Base-by-base conservation (phyloP, 37 sponge, comb jelly and placozoan species). In the Diacarnus erythraeanus region DNA sequence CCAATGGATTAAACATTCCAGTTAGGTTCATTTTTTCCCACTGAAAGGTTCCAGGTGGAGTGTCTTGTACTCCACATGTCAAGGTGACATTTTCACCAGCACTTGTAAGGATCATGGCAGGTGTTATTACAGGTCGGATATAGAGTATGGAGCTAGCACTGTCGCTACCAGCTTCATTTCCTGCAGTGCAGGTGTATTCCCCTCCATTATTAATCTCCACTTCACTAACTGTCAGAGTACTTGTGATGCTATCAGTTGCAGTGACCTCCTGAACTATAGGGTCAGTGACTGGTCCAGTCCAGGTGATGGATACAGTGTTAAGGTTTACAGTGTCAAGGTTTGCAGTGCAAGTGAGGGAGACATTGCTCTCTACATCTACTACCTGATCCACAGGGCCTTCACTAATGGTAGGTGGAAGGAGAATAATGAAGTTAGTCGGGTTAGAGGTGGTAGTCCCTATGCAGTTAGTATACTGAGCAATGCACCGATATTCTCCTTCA, bases 161-260 rank as follows among this genome's bases (percentile, higher is more conserved):
- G 27, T 37, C 72, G 57, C 36, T 59, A 23, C 90, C 90, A 59
- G 90, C 85, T 69, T 59, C 76, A 84, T 89, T 89, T 56, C 33
- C 59, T 23, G 79, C 90, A 41, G 72, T 38, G 72, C 90, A 89
- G 3, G 41, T 80, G 66, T 84, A 89, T 0, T 38, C 42, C 22
- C 85, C 90, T 37, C 80, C 81, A 80, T 71, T 47, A 29, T 21
- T 42, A 39, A 37, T 30, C 31, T 38, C 69, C 0, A 38, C 57
- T 21, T 12, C 26, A 2, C 2, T 71, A 2, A 71, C 42, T 20
- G 66, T 31, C 42, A 41, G 38, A n/a, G 10, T 47, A 39, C 57
- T 37, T 43, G 3, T 56, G 15, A 54, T 29, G 37, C 57, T 69
- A 30, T 69, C 39, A 5, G 40, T 40, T 66, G 20, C 21, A 33